A percentile compares a stretch with the other conserved stretches of the same genome.
These are phyloP conservation scores for Heliconius hermathena DNA, from an alignment of 1,140 invertebrate species.

Conservation along the genomic window DNA sequence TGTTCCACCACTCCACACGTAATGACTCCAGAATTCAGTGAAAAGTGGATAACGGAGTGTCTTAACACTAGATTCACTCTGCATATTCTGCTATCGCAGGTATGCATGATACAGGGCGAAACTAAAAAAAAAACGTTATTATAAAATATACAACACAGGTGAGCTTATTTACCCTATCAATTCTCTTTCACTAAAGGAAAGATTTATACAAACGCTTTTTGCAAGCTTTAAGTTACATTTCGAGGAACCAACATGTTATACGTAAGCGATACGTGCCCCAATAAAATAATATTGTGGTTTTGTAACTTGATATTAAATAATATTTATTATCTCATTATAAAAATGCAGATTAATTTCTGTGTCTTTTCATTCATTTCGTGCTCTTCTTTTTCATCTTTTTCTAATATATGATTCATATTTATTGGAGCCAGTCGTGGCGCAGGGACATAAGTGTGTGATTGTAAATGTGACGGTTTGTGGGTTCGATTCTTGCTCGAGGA, in stretches of 20 bases:
- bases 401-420: not conserved
- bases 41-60: no score
- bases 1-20: no score
- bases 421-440: not conserved
- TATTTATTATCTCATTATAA: conserved; percentile 35
- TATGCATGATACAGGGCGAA: no score
- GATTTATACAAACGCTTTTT: conserved; percentile 17
- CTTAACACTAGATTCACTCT: no score
- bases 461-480: no score
- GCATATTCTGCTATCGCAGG: no score
- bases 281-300: conserved; percentile 34
- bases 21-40: no score
- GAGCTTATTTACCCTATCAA: conserved; percentile 22
- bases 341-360: conserved; percentile 3
- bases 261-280: conserved; percentile 23
- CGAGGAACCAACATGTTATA: conserved; percentile 8
- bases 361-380: not conserved
- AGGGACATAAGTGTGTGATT: not conserved
- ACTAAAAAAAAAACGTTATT: no score
- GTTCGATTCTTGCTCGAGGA: no score
- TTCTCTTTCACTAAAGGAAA: conserved; percentile 26
- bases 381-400: not conserved
- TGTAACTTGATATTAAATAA: conserved; percentile 34
- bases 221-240: conserved; percentile 25
- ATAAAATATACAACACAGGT: not conserved